phyloP scores from a whole-genome alignment of 1,140 invertebrate genomes.

The Penaeus indicus region DNA sequence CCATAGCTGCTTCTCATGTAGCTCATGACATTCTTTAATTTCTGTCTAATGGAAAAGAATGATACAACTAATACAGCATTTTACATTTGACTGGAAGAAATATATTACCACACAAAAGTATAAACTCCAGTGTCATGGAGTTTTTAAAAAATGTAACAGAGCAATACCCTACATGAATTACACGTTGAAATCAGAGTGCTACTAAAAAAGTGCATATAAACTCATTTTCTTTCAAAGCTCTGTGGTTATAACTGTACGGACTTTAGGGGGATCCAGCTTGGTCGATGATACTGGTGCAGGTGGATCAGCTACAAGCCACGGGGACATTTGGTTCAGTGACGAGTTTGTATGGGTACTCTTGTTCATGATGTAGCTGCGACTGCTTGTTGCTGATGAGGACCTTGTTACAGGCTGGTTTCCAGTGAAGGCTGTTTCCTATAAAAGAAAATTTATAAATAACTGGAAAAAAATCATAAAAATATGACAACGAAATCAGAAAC shows the following conservation, averaged over 20 bases:
- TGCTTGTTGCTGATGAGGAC: slow-evolving; percentile 40
- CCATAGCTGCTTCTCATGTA: slow-evolving; percentile 13
- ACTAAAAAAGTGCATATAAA: not conserved
- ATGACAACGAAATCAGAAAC: not conserved
- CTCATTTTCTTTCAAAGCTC: slow-evolving; percentile 37
- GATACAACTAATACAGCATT: not conserved
- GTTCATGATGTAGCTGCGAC: slow-evolving; percentile 13
- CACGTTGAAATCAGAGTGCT: not conserved
- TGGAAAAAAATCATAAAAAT: not conserved
- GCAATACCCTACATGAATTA: not conserved
- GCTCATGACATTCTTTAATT: slow-evolving; percentile 8
- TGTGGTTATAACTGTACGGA: slow-evolving; percentile 54
- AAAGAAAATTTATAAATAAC: not conserved
- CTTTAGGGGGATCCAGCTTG: slow-evolving; percentile 36
- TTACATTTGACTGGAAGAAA: too few relatives aligned
- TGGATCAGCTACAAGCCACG: slow-evolving; percentile 55
- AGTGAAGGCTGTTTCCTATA: slow-evolving; percentile 33
- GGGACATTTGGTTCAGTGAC: slow-evolving; percentile 53
- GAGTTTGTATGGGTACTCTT: not conserved
- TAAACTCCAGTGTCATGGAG: not conserved
- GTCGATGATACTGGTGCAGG: slow-evolving; percentile 19
- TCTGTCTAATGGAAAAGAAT: not conserved
- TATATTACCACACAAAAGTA: too few relatives aligned
- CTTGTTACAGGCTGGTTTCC: slow-evolving; percentile 44
- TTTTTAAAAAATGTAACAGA: not conserved